A percentile compares a stretch with the other conserved stretches of the same genome.
Evolutionary conservation across 2,113 vertebrate genomes (phyloP).

Genomic region (Empidonax alnorum): DNA sequence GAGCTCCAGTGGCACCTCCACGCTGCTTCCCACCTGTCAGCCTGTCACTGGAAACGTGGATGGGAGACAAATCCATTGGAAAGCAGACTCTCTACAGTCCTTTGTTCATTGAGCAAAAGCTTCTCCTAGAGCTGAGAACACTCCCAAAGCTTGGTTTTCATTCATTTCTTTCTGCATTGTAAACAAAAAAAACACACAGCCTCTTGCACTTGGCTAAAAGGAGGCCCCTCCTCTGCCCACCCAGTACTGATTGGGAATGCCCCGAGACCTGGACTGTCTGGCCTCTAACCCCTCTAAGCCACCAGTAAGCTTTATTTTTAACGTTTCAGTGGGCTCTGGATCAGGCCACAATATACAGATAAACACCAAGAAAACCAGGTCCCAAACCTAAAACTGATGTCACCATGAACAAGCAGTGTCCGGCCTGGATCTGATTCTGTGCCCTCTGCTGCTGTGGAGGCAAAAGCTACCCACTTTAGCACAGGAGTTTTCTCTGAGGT

Average conservation of each 20-base stretch:
- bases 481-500: background rate
- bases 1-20: background rate
- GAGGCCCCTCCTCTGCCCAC: background rate
- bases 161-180: background rate
- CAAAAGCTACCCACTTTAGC: background rate
- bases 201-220: background rate
- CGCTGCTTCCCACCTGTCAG: background rate
- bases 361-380: background rate
- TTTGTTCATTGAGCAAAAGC: background rate
- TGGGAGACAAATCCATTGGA: background rate
- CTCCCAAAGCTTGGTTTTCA: background rate
- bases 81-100: background rate
- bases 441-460: background rate
- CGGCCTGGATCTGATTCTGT: accelerated
- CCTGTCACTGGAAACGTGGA: background rate
- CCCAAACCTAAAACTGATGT: background rate
- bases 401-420: background rate
- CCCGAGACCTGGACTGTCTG: background rate
- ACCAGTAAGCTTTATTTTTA: background rate
- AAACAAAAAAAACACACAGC: background rate
- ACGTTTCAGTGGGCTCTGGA: background rate
- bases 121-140: background rate
- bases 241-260: background rate
- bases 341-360: background rate
- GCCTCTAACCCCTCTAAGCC: background rate